Evolutionary conservation across 1,140 invertebrate genomes (phyloP).

Genomic region (Hycleus phaleratus): DNA sequence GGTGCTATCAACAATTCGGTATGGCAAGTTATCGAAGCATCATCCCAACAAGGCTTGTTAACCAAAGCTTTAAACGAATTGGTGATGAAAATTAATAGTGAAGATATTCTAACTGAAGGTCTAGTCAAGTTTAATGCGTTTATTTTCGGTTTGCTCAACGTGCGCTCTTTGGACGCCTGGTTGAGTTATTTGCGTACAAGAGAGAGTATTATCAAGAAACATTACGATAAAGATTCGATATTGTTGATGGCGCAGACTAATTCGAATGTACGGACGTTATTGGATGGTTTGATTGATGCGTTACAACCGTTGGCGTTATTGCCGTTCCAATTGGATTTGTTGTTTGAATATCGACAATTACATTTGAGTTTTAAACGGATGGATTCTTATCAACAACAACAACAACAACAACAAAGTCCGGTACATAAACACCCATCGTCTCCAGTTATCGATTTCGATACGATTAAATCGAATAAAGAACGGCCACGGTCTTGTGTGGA

Average conservation of each 20-base stretch:
- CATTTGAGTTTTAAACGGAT: conserved; percentile 67
- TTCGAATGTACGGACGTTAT: conserved; percentile 52
- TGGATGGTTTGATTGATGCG: conserved; percentile 64
- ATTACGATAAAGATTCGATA: conserved; percentile 66
- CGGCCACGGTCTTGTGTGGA: conserved; percentile 63
- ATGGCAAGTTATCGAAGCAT: conserved; percentile 82
- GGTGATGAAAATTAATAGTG: conserved; percentile 75
- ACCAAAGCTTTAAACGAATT: conserved; percentile 80
- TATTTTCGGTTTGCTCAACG: conserved; percentile 80
- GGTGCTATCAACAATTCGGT: conserved; percentile 80
- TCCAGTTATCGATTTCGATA: conserved; percentile 45
- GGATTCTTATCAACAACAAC: conserved; percentile 40
- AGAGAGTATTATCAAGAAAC: conserved; percentile 72
- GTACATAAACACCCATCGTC: conserved; percentile 31
- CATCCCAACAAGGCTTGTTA: conserved; percentile 76
- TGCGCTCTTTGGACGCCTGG: conserved; percentile 74
- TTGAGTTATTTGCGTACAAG: conserved; percentile 72
- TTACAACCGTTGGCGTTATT: conserved; percentile 67
- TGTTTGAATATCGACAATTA: conserved; percentile 69
- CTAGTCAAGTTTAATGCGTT: conserved; percentile 86
- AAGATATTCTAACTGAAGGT: conserved; percentile 75
- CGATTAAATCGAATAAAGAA: conserved; percentile 45
- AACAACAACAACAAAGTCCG: conserved; percentile 32
- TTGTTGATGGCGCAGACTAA: conserved; percentile 61
- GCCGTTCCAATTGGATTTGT: conserved; percentile 71